Evolutionary conservation across 2,113 vertebrate genomes (phyloP).

Genomic region (Sturnus vulgaris): DNA sequence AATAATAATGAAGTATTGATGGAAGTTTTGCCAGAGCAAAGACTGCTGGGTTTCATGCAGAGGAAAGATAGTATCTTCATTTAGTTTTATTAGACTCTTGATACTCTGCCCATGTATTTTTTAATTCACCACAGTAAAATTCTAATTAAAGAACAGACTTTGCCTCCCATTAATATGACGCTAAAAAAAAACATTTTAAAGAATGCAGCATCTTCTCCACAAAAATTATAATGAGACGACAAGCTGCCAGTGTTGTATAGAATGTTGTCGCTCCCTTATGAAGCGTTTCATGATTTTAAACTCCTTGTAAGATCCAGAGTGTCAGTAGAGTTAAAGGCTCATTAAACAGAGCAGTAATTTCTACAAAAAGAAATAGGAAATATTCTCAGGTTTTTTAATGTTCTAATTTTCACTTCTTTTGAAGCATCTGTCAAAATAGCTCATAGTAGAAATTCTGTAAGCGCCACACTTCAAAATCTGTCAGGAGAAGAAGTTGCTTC

Average conservation of each 20-base stretch:
- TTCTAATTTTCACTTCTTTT: constrained; percentile 63
- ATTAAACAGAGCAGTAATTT: constrained; percentile 49
- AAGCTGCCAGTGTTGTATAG: background rate
- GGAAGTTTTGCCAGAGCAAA: constrained; percentile 44
- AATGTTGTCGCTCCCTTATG: constrained; percentile 45
- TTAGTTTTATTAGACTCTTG: constrained; percentile 61
- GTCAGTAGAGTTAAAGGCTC: constrained; percentile 53
- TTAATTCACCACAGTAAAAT: constrained; percentile 65
- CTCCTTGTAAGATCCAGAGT: constrained; percentile 23
- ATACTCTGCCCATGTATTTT: constrained; percentile 62
- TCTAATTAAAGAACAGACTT: constrained; percentile 66
- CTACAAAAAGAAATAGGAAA: constrained; percentile 37
- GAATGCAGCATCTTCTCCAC: constrained; percentile 40
- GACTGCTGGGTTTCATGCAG: constrained; percentile 40
- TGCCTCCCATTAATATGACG: constrained; percentile 58
- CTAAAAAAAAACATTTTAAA: constrained; percentile 21
- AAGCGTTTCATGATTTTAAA: constrained; percentile 39
- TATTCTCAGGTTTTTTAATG: constrained; percentile 25
- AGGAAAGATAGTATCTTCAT: constrained; percentile 50
- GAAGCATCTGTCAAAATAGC: constrained; percentile 54
- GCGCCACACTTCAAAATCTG: background rate
- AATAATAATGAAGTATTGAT: constrained; percentile 55
- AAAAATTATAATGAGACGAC: constrained; percentile 24
- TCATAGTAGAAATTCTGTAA: constrained; percentile 28
- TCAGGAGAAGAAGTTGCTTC: constrained; percentile 24